A percentile compares a stretch with the other conserved stretches of the same genome.
These are phyloP conservation scores for Phocoena phocoena DNA, from an alignment of 2,113 vertebrate genomes.

Conservation along the genomic window DNA sequence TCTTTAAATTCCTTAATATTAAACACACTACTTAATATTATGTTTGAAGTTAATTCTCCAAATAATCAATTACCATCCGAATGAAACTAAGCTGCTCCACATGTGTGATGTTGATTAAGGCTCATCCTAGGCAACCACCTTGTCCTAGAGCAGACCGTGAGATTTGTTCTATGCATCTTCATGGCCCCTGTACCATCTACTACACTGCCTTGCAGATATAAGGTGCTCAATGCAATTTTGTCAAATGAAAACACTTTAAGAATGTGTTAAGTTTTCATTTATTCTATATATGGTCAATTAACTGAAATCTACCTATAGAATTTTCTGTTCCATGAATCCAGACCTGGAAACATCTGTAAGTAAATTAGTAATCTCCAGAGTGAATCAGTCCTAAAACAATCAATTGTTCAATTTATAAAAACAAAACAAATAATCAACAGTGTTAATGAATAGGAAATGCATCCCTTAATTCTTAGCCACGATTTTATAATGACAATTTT, in stretches of 20 bases:
- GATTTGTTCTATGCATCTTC: neutral
- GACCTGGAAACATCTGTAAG: neutral
- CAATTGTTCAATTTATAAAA: neutral
- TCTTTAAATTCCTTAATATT: neutral
- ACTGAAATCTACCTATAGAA: neutral
- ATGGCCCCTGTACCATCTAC: neutral
- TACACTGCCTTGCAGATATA: neutral
- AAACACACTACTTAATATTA: neutral
- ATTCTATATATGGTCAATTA: neutral
- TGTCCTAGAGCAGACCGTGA: neutral
- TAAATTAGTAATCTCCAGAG: neutral
- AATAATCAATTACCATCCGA: neutral
- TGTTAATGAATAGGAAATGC: neutral
- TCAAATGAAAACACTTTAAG: neutral
- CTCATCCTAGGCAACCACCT: neutral
- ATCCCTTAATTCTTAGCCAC: neutral
- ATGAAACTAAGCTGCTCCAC: neutral
- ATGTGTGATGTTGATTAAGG: neutral
- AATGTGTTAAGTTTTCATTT: neutral
- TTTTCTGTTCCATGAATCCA: neutral
- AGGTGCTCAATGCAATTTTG: neutral
- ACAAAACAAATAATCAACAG: neutral
- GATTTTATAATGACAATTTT: neutral
- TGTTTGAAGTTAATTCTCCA: neutral
- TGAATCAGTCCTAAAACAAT: neutral